A percentile compares a stretch with the other conserved stretches of the same genome.
phyloP scores from a whole-genome alignment of 1,140 invertebrate species.

The Littorina saxatilis region DNA sequence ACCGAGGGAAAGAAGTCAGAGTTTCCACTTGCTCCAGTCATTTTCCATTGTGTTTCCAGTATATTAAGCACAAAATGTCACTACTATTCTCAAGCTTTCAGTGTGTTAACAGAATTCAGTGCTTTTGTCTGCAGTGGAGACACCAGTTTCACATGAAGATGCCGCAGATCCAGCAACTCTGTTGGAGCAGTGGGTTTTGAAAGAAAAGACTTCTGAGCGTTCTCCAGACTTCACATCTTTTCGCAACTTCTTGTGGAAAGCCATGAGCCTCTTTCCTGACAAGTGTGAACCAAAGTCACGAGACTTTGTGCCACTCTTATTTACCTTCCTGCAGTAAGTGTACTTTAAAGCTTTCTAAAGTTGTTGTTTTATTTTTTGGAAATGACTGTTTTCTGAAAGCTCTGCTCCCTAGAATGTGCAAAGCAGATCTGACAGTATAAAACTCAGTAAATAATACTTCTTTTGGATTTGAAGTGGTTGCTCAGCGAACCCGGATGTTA shows the following conservation, averaged over 20 bases:
- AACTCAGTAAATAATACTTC: too few relatives aligned
- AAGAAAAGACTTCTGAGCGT: background rate
- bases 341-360: background rate
- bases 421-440: too few relatives aligned
- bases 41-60: too few relatives aligned
- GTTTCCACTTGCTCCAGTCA: too few relatives aligned
- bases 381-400: too few relatives aligned
- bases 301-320: slow-evolving; percentile 85
- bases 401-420: too few relatives aligned
- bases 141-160: background rate
- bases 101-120: too few relatives aligned
- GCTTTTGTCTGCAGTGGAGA: slow-evolving; percentile 3
- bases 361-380: slow-evolving; percentile 23
- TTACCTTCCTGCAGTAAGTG: slow-evolving; percentile 79
- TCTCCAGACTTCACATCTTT: slow-evolving; percentile 80
- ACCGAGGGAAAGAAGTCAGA: too few relatives aligned
- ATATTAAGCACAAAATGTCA: too few relatives aligned
- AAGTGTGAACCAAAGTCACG: slow-evolving; percentile 87
- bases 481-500: too few relatives aligned
- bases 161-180: background rate
- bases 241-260: slow-evolving; percentile 87
- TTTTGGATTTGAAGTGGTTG: too few relatives aligned
- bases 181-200: background rate
- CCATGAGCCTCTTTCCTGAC: slow-evolving; percentile 84
- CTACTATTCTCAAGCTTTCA: background rate